Evolutionary conservation across 2,888 invertebrate species (phyloP).

Genomic region (Pogonocherus hispidulus): DNA sequence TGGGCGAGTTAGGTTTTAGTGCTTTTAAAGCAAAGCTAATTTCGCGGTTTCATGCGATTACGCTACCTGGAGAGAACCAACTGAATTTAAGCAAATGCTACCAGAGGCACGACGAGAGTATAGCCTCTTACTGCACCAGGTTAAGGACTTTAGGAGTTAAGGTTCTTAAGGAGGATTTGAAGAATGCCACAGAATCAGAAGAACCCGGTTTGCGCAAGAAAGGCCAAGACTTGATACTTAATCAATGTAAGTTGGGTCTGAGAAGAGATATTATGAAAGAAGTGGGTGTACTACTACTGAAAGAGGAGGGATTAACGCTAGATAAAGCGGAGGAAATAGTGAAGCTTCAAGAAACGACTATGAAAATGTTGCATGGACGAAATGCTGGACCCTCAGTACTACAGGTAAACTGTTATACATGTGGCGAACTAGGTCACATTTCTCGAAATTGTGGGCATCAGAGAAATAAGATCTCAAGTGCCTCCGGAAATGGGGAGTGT

Average conservation of each 20-base stretch:
- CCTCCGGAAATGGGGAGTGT: not conserved
- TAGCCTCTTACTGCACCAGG: constrained; percentile 25
- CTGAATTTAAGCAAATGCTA: not conserved
- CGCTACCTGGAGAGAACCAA: not conserved
- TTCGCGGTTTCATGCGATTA: not conserved
- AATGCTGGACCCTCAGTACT: not conserved
- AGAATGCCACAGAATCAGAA: not conserved
- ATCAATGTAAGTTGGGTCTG: constrained; percentile 32
- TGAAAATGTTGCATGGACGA: not conserved
- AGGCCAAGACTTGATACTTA: constrained; percentile 13
- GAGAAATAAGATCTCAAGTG: not conserved
- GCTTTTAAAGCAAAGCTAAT: not conserved
- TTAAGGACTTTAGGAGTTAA: constrained; percentile 14
- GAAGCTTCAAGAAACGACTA: not conserved
- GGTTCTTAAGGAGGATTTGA: constrained; percentile 21
- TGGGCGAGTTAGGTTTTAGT: not conserved
- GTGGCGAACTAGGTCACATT: not conserved
- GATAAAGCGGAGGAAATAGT: constrained; percentile 1
- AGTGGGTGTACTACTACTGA: constrained; percentile 1
- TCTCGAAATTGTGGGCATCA: not conserved
- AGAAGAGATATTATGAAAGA: constrained; percentile 17
- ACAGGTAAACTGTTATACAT: not conserved
- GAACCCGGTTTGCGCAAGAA: constrained; percentile 20
- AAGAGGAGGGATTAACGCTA: not conserved
- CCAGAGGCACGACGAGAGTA: constrained; percentile 34